A percentile compares a stretch with the other conserved stretches of the same genome.
Evolutionary conservation across 2,888 invertebrate genomes (phyloP).

Genomic region (Drosophila quinaria): DNA sequence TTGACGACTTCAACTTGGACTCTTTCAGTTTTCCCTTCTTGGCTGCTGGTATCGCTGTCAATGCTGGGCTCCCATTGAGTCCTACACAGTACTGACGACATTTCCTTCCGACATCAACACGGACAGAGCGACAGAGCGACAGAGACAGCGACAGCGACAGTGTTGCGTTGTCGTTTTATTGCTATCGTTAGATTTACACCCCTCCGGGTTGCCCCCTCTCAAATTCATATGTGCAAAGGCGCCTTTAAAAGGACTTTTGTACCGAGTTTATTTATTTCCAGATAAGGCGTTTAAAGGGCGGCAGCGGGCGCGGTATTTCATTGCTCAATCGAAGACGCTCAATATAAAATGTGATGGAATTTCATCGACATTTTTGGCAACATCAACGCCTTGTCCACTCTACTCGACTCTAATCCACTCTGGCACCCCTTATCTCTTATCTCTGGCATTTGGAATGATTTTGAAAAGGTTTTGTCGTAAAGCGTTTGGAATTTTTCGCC

Average conservation of each 20-base stretch:
- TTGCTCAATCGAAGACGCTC: conserved; percentile 71
- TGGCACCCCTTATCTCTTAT: conserved; percentile 39
- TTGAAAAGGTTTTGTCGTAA: conserved; percentile 44
- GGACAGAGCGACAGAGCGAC: not conserved
- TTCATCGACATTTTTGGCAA: conserved; percentile 50
- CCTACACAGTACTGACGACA: conserved; percentile 75
- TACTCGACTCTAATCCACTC: not conserved
- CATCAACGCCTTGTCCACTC: conserved; percentile 37
- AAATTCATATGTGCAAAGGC: conserved; percentile 4
- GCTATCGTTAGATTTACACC: conserved; percentile 53
- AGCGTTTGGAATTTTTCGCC: conserved; percentile 50
- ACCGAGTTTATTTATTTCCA: conserved; percentile 65
- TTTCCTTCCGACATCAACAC: conserved; percentile 63
- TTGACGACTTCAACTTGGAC: conserved; percentile 58
- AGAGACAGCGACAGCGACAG: conserved; percentile 4
- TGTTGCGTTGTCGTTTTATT: conserved; percentile 61
- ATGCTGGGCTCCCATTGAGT: conserved; percentile 43
- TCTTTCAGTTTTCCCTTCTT: conserved; percentile 11
- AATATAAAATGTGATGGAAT: conserved; percentile 71
- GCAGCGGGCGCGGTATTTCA: not conserved
- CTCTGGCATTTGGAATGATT: conserved; percentile 38
- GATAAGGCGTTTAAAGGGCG: not conserved
- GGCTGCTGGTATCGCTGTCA: conserved; percentile 5
- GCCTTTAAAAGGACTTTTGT: conserved; percentile 57
- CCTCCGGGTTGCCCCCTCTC: not conserved